These are phyloP conservation scores for Augochlora pura DNA, from an alignment of 1,140 invertebrate species.

Conservation along the genomic window DNA sequence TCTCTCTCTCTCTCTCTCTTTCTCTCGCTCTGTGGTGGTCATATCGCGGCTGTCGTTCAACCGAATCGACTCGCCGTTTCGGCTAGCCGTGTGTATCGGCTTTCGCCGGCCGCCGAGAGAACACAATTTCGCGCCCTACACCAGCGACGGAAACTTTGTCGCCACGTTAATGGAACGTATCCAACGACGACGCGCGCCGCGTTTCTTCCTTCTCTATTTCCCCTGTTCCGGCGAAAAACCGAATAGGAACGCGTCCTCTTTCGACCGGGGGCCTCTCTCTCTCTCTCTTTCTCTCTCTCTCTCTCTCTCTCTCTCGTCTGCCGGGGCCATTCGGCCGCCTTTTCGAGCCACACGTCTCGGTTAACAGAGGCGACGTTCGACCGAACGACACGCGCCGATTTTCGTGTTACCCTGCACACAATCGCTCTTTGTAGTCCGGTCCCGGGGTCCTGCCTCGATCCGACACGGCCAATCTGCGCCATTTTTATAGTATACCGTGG, in stretches of 20 bases:
- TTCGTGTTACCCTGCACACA: no score
- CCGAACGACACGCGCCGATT: no score
- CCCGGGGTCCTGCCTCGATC: no score
- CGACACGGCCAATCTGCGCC: no score
- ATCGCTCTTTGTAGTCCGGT: no score
- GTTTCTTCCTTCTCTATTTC: not conserved
- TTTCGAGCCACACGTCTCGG: no score
- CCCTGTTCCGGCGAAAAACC: not conserved
- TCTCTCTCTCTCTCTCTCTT: conserved; percentile 22
- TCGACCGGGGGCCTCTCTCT: no score
- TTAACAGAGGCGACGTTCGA: no score
- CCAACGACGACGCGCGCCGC: not conserved
- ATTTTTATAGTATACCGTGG: no score
- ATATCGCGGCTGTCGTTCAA: conserved; percentile 37
- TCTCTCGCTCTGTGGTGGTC: conserved; percentile 18
- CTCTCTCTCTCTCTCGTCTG: no score
- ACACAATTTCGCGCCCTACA: conserved; percentile 17
- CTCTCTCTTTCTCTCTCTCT: no score
- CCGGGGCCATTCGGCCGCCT: no score
- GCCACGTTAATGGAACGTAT: conserved; percentile 12
- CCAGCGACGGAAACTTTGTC: conserved; percentile 9
- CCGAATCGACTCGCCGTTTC: conserved; percentile 51
- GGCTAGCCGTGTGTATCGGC: conserved; percentile 15
- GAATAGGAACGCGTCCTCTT: not conserved
- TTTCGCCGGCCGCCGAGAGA: conserved; percentile 6